Evolutionary conservation across 2,888 invertebrate genomes (phyloP).

Genomic region (Troilus luridus): DNA sequence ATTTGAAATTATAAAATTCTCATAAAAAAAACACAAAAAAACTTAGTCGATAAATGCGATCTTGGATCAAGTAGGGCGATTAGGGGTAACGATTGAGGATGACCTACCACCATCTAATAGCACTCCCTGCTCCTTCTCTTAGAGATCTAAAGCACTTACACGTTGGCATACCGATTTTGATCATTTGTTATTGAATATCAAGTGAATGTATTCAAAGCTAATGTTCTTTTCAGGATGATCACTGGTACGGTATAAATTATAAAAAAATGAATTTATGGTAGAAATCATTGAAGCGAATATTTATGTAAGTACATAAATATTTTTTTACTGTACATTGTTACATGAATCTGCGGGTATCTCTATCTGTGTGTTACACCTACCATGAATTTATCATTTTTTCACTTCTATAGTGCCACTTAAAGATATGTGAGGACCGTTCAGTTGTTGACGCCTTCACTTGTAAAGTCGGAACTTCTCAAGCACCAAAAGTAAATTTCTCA

Average conservation of each 20-base stretch:
- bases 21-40: too few relatives aligned
- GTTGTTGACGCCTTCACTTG: constrained; percentile 20
- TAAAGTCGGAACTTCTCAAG: background rate
- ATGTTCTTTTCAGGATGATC: background rate
- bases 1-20: too few relatives aligned
- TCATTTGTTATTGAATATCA: background rate
- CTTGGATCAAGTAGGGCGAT: too few relatives aligned
- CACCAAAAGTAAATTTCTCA: background rate
- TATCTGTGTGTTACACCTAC: background rate
- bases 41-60: too few relatives aligned
- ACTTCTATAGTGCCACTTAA: constrained; percentile 39
- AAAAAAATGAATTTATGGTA: background rate
- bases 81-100: too few relatives aligned
- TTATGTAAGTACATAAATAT: background rate
- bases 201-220: background rate
- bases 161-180: background rate
- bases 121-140: too few relatives aligned
- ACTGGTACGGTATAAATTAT: background rate
- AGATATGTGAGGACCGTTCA: background rate
- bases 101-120: too few relatives aligned
- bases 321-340: background rate
- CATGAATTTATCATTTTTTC: background rate
- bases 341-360: background rate
- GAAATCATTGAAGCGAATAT: background rate
- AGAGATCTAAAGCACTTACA: background rate